phyloP scores from a whole-genome alignment of 1,140 invertebrate species.

The Drosophila kohkoa region DNA sequence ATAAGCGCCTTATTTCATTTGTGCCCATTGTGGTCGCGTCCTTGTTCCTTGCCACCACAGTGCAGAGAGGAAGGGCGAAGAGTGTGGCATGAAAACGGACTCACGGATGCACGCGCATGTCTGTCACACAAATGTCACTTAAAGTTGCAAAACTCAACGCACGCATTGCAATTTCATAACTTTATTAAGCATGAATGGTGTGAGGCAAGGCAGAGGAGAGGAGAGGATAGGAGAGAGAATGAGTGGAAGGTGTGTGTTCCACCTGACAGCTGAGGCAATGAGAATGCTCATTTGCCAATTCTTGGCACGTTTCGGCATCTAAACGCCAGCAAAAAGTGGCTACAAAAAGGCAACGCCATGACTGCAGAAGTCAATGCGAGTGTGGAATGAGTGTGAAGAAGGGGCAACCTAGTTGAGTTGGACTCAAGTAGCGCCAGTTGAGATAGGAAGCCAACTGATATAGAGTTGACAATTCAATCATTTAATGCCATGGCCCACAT shows the following conservation, averaged over 20 bases:
- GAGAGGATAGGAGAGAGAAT: neutral
- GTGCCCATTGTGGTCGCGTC: neutral
- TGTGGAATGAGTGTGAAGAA: neutral
- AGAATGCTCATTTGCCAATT: slow-evolving; percentile 13
- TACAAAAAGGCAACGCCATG: slow-evolving; percentile 15
- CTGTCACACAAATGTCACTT: slow-evolving; percentile 82
- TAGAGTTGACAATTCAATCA: slow-evolving; percentile 75
- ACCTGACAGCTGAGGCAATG: slow-evolving; percentile 30
- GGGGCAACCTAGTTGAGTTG: neutral
- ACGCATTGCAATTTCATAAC: slow-evolving; percentile 78
- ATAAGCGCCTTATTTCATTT: neutral
- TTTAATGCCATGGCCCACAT: slow-evolving; percentile 47
- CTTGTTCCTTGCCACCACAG: neutral
- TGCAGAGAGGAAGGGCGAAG: neutral
- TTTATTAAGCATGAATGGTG: slow-evolving; percentile 47
- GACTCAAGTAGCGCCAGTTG: slow-evolving; percentile 11
- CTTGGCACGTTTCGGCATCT: slow-evolving; percentile 38
- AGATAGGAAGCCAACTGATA: slow-evolving; percentile 30
- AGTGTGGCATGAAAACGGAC: slow-evolving; percentile 51
- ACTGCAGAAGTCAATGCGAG: neutral
- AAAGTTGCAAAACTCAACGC: slow-evolving; percentile 67
- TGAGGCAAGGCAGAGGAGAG: neutral
- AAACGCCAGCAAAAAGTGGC: slow-evolving; percentile 37
- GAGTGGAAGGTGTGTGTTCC: neutral
- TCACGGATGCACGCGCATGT: slow-evolving; percentile 78